phyloP scores from a whole-genome alignment of 2,113 vertebrate genomes.

The Mastomys coucha region DNA sequence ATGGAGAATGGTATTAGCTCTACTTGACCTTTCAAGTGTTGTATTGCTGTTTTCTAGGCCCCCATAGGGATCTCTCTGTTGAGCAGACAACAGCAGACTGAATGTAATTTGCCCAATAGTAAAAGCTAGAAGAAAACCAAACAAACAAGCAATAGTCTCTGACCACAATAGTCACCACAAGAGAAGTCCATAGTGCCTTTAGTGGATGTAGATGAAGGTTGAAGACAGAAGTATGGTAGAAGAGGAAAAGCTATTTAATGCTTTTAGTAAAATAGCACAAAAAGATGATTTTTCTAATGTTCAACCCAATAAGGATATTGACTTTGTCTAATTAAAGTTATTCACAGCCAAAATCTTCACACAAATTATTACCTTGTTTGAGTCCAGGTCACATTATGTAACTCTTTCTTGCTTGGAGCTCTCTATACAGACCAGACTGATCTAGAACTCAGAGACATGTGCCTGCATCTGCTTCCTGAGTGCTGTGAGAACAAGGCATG shows the following conservation, averaged over 20 bases:
- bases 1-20: slow-evolving; percentile 52
- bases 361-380: not conserved
- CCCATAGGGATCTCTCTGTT: not conserved
- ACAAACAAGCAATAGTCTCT: slow-evolving; percentile 13
- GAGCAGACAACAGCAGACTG: slow-evolving; percentile 14
- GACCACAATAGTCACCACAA: slow-evolving; percentile 21
- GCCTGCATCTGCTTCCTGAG: not conserved
- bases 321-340: slow-evolving; percentile 23
- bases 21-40: slow-evolving; percentile 65
- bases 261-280: slow-evolving; percentile 16
- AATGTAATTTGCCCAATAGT: not conserved
- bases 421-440: not conserved
- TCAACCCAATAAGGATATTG: not conserved
- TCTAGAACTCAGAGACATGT: not conserved
- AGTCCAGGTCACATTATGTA: not conserved
- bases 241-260: not conserved
- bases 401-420: not conserved
- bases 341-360: slow-evolving; percentile 40
- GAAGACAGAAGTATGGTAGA: not conserved
- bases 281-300: not conserved
- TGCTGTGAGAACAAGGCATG: not conserved
- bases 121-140: slow-evolving; percentile 14
- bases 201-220: not conserved
- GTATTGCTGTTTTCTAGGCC: slow-evolving; percentile 47
- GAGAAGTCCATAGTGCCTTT: not conserved